phyloP scores from a whole-genome alignment of 2,113 vertebrate genomes.

The Promerops cafer region DNA sequence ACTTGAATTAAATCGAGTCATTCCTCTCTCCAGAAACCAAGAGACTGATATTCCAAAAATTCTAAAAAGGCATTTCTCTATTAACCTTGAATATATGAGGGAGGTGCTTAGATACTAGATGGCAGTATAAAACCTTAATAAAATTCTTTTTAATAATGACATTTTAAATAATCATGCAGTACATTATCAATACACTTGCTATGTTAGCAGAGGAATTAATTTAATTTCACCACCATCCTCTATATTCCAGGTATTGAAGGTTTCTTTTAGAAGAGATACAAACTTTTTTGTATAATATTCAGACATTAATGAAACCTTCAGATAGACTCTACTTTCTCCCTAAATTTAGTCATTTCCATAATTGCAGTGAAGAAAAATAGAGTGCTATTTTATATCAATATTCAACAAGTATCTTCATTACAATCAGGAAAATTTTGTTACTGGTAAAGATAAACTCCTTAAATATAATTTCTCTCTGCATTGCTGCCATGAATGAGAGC shows the following conservation, averaged over 20 bases:
- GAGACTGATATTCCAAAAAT: background rate
- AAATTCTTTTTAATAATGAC: background rate
- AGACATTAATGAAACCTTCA: background rate
- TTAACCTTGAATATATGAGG: background rate
- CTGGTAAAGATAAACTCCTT: background rate
- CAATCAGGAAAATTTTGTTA: background rate
- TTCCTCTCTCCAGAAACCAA: background rate
- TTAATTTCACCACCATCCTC: background rate
- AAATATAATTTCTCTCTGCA: background rate
- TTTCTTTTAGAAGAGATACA: background rate
- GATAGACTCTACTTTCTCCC: background rate
- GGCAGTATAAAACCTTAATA: conserved; percentile 37
- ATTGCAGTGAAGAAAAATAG: background rate
- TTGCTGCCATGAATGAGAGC: background rate
- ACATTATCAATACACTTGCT: background rate
- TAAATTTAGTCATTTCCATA: conserved; percentile 4
- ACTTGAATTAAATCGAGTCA: background rate
- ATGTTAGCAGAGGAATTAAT: background rate
- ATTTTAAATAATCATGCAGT: background rate
- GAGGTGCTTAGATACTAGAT: conserved; percentile 35
- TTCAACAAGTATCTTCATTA: background rate
- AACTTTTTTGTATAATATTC: background rate
- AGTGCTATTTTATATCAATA: background rate
- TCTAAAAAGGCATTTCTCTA: background rate
- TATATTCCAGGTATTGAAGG: background rate